Evolutionary conservation across 2,113 vertebrate genomes (phyloP).

Genomic region (Rhizomys pruinosus): DNA sequence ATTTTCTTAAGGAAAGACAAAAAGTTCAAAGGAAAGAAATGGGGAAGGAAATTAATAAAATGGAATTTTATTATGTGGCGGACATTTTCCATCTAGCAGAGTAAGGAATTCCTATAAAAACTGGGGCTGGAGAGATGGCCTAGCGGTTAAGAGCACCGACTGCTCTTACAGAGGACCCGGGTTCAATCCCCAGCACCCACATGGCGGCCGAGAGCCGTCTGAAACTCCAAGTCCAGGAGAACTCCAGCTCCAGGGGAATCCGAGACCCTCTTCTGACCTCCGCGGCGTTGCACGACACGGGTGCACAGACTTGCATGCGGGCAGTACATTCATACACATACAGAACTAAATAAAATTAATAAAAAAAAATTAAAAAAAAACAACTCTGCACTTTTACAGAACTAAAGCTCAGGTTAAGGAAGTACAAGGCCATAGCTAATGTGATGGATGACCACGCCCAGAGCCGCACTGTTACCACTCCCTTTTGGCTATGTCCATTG

Average conservation of each 20-base stretch:
- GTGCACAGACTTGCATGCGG: too few relatives aligned
- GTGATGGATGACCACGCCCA: not conserved
- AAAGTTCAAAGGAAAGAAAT: constrained; percentile 32
- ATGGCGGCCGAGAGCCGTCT: too few relatives aligned
- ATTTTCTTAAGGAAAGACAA: constrained; percentile 16
- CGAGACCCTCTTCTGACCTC: too few relatives aligned
- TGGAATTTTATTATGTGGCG: not conserved
- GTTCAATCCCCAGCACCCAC: too few relatives aligned
- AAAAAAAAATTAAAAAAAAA: too few relatives aligned
- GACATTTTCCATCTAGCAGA: constrained; percentile 1
- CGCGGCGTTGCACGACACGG: too few relatives aligned
- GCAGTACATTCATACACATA: not conserved
- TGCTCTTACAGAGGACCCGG: too few relatives aligned
- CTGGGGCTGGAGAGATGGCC: too few relatives aligned
- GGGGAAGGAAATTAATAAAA: constrained; percentile 45
- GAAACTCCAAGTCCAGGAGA: too few relatives aligned
- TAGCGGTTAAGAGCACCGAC: too few relatives aligned
- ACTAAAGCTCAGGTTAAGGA: not conserved
- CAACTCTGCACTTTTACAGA: not conserved
- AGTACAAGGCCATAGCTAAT: constrained; percentile 16
- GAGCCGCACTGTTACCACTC: not conserved
- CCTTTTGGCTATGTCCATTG: not conserved
- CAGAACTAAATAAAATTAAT: too few relatives aligned
- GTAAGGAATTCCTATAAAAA: not conserved
- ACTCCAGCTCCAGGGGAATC: too few relatives aligned